A percentile compares a stretch with the other conserved stretches of the same genome.
phyloP scores from a whole-genome alignment of 2,888 invertebrate genomes.

The Rhagonycha fulva region DNA sequence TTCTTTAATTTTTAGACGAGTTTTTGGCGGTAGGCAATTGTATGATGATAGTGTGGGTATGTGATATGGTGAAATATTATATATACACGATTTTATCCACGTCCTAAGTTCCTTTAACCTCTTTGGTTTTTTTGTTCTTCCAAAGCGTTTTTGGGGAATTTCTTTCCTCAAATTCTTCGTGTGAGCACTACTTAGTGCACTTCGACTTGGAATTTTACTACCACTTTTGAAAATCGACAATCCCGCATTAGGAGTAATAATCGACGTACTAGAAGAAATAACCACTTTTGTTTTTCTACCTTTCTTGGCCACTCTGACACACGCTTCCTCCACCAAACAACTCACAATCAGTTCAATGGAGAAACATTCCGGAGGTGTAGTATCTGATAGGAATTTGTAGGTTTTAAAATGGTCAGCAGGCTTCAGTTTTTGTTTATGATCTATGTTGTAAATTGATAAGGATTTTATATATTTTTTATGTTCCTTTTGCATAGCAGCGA shows the following conservation, averaged over 20 bases:
- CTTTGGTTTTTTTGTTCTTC: background rate
- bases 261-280: background rate
- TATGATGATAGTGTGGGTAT: background rate
- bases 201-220: too few species aligned
- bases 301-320: background rate
- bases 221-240: too few species aligned
- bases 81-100: background rate
- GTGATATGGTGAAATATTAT: background rate
- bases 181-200: too few species aligned
- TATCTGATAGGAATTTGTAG: background rate
- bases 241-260: background rate
- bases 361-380: background rate
- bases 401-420: background rate
- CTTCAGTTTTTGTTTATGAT: background rate
- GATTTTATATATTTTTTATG: background rate
- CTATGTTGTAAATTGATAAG: background rate
- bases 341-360: background rate
- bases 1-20: background rate
- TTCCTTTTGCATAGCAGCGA: background rate
- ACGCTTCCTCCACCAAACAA: background rate
- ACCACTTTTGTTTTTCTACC: background rate
- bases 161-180: background rate
- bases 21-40: background rate
- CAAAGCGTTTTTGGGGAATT: background rate
- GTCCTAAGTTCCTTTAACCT: background rate